phyloP scores from a whole-genome alignment of 2,888 invertebrate species.

The Cylindroiulus punctatus region DNA sequence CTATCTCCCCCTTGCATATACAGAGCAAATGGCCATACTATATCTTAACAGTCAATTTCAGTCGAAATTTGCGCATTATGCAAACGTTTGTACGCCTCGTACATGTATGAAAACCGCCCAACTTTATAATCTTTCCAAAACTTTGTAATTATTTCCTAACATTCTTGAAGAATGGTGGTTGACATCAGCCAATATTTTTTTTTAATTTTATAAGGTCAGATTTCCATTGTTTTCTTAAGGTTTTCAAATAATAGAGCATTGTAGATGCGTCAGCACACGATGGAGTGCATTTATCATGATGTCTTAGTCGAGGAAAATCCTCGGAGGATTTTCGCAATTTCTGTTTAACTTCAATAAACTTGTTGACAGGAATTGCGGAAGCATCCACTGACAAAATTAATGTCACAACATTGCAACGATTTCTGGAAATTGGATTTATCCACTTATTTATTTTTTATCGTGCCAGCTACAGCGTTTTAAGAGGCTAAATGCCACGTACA shows the following conservation, averaged over 20 bases:
- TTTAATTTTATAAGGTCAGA: neutral
- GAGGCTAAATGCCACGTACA: neutral
- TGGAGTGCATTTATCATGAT: neutral
- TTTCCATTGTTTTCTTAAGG: neutral
- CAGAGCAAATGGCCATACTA: no score
- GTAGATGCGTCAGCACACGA: neutral
- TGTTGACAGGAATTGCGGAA: slow-evolving; percentile 13
- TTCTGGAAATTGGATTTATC: neutral
- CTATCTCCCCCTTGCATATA: no score
- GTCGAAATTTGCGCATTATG: no score
- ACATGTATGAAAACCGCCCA: no score
- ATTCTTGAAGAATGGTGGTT: no score
- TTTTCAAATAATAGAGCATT: neutral
- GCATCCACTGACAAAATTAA: neutral
- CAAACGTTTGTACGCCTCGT: no score
- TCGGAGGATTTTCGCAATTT: neutral
- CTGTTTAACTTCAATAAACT: neutral
- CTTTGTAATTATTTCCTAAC: no score
- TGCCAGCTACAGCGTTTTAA: neutral
- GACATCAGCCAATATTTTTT: no score
- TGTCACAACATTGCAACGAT: neutral
- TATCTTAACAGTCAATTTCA: no score
- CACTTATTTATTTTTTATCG: neutral
- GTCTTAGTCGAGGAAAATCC: neutral
- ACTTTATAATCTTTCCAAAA: no score